These are phyloP conservation scores for Clarias laeviceps DNA, from an alignment of 2,797 vertebrate genomes.

Conservation along the genomic window DNA sequence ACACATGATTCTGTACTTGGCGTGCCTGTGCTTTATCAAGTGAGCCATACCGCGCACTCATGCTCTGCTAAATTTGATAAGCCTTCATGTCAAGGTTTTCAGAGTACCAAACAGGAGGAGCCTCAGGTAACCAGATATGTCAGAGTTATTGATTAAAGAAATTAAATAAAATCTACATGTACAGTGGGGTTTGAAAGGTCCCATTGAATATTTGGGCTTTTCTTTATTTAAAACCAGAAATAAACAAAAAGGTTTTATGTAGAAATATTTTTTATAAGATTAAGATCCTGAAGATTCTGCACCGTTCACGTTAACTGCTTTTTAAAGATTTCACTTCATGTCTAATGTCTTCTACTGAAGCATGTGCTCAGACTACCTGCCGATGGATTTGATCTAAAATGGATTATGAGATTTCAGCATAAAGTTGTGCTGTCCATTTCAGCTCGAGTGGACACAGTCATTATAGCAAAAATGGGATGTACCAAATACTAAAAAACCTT, in stretches of 20 bases:
- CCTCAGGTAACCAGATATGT: neutral
- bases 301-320: neutral
- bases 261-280: neutral
- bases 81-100: neutral
- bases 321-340: neutral
- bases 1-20: neutral
- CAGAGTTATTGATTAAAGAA: neutral
- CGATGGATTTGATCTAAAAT: neutral
- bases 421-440: too few relatives aligned
- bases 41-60: neutral
- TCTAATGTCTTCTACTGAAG: neutral
- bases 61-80: neutral
- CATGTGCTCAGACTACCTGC: neutral
- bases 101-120: neutral
- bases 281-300: neutral
- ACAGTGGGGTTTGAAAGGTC: neutral
- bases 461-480: neutral
- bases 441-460: neutral
- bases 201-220: neutral
- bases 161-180: neutral
- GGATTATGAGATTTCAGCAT: neutral
- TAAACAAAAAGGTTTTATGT: neutral
- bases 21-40: neutral
- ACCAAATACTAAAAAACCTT: neutral
- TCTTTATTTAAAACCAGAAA: neutral